These are phyloP conservation scores for Zoanthus sansibaricus DNA, from an alignment of 92 coral and sea anemone species.

Conservation along the genomic window DNA sequence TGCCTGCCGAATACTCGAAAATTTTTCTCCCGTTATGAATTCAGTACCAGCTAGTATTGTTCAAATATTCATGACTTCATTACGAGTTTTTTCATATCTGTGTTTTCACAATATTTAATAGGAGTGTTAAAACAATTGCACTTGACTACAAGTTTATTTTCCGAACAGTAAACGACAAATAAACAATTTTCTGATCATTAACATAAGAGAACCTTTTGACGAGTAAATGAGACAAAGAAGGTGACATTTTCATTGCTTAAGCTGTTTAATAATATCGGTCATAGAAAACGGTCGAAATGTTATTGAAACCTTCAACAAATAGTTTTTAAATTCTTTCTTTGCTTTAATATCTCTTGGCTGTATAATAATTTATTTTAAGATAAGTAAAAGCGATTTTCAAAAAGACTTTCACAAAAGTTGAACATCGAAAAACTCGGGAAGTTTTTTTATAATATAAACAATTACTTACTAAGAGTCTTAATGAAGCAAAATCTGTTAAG, in stretches of 20 bases:
- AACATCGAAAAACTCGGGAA: background rate
- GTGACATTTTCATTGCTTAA: background rate
- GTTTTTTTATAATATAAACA: background rate
- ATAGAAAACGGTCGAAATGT: background rate
- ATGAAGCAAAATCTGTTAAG: background rate
- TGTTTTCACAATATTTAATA: constrained; percentile 33
- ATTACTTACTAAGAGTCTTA: background rate
- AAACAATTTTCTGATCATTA: constrained; percentile 3
- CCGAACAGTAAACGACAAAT: constrained; percentile 6
- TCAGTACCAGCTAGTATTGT: constrained; percentile 8
- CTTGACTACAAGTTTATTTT: constrained; percentile 12
- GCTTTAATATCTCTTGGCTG: constrained; percentile 14
- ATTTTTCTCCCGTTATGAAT: constrained; percentile 10
- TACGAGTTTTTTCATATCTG: constrained; percentile 23
- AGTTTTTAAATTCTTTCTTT: background rate
- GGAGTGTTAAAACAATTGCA: constrained; percentile 23
- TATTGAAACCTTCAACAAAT: background rate
- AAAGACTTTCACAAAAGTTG: background rate
- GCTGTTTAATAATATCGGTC: background rate
- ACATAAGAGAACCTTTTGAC: constrained; percentile 2
- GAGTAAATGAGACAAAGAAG: background rate
- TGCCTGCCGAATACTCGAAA: constrained; percentile 1
- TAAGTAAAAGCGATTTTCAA: background rate
- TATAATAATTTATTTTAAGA: background rate
- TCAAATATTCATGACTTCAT: constrained; percentile 40